phyloP scores from a whole-genome alignment of 2,888 invertebrate species.

The Tachina lurida region DNA sequence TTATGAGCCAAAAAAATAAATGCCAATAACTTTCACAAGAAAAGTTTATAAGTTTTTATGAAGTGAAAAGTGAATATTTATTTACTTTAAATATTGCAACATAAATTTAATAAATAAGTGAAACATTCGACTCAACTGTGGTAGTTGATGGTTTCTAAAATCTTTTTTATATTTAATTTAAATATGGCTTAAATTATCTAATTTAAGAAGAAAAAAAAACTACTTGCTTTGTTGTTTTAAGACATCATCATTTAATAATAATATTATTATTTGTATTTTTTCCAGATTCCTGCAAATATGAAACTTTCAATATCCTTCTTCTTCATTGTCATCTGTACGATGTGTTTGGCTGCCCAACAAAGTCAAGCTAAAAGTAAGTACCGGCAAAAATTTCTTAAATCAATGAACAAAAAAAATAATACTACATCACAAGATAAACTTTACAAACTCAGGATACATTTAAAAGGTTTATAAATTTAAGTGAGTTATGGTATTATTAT shows the following conservation, averaged over 20 bases:
- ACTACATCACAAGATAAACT: conserved; percentile 15
- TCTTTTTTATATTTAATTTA: too few relatives aligned
- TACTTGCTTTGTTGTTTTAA: neutral
- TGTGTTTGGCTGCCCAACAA: conserved; percentile 81
- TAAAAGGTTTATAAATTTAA: neutral
- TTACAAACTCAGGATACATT: conserved; percentile 13
- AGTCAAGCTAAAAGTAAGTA: conserved; percentile 82
- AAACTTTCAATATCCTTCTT: conserved; percentile 81
- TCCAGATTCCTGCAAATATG: conserved; percentile 78
- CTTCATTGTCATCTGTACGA: conserved; percentile 80
- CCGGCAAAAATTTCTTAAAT: neutral
- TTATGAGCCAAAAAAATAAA: neutral
- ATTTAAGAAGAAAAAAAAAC: neutral
- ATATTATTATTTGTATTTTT: conserved; percentile 46
- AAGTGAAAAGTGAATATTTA: neutral
- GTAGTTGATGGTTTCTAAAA: too few relatives aligned
- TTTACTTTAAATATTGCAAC: neutral
- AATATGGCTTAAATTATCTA: neutral
- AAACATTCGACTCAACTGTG: too few relatives aligned
- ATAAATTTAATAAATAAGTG: too few relatives aligned
- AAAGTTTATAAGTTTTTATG: neutral
- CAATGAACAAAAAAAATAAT: conserved; percentile 4
- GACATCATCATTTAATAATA: conserved; percentile 42
- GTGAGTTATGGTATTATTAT: neutral
- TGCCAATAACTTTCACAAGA: conserved; percentile 1